Base-by-base conservation (phyloP, 2,113 vertebrate genomes). In the Melanerpes aurifrons region DNA sequence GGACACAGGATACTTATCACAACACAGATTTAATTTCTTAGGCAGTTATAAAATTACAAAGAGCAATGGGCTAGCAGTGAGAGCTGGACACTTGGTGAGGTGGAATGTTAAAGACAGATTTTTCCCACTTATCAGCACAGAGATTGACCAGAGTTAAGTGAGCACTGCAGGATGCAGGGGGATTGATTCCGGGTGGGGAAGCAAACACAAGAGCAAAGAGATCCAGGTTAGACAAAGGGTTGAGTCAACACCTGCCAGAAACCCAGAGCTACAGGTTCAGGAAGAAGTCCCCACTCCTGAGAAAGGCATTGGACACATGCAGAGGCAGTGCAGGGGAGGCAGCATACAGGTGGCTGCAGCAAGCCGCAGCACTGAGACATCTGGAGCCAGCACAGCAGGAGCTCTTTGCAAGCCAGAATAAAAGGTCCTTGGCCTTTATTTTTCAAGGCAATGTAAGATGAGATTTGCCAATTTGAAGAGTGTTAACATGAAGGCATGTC, bases 11-110 rank as follows among this genome's bases (percentile, higher is more conserved):
- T 90, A 85, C 77, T 79, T 82, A 93, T 95, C 77, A 87, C 89
- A 96, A 84, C 89, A 87, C 92, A 85, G 77, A 94, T 88, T 95
- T 93, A 93, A 95, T 95, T 94, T 89, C 95, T 93, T 89, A 89
- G 32, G 86, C 82, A 84, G 93, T 81, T 96, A 91, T 76, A 93
- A 96, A 94, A 95, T 85, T 95, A 96, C 82, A 96, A 89, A 87
- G 85, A 92, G 90, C 84, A 9, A 82, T 0, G 85, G 96, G 82
- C 40, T 70, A 83, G 82, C 80, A 50, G 78, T 43, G 67, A 57
- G 78, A 68, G 64, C 28, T 28, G 61, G 85, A 76, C 66, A 87
- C 80, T 71, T 54, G 82, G 90, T 61, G 77, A 88, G 77, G 68
- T 15, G 82, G 89, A 91, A 90, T 53, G 90, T 86, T 54, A 76